Evolutionary conservation across 2,113 vertebrate genomes (phyloP).

Genomic region (Odocoileus hemionus): DNA sequence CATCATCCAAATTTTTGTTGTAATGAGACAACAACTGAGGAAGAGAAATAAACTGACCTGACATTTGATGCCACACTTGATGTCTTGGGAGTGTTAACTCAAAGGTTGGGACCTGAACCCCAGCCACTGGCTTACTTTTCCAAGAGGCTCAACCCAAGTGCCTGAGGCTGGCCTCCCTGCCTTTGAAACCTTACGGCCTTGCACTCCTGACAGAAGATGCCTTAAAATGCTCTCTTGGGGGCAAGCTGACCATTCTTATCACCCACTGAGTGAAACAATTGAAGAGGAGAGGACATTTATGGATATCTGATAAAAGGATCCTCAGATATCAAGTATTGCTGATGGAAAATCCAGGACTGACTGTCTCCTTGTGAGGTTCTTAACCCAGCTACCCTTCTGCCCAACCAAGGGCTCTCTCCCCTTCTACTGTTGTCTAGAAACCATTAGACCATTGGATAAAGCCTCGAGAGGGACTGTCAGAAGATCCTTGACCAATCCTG

Average conservation of each 20-base stretch:
- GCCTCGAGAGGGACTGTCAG: accelerated
- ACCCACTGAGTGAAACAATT: background rate
- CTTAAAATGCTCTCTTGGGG: background rate
- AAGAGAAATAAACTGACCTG: background rate
- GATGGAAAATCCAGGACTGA: background rate
- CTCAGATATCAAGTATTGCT: background rate
- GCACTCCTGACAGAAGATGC: background rate
- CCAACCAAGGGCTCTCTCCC: background rate
- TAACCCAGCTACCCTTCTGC: background rate
- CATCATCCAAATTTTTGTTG: background rate
- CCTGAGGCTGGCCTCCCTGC: background rate
- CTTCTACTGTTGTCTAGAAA: background rate
- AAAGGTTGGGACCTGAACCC: background rate
- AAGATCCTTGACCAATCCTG: background rate
- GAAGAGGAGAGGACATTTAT: background rate
- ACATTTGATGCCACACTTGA: background rate
- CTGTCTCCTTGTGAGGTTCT: background rate
- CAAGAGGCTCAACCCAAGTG: background rate
- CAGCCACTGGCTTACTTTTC: background rate
- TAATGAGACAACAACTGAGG: background rate
- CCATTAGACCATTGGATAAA: background rate
- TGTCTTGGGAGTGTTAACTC: background rate
- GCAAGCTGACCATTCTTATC: background rate
- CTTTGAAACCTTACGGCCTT: background rate
- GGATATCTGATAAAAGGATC: background rate